phyloP scores from a whole-genome alignment of 2,113 vertebrate genomes.

The Plecotus auritus region DNA sequence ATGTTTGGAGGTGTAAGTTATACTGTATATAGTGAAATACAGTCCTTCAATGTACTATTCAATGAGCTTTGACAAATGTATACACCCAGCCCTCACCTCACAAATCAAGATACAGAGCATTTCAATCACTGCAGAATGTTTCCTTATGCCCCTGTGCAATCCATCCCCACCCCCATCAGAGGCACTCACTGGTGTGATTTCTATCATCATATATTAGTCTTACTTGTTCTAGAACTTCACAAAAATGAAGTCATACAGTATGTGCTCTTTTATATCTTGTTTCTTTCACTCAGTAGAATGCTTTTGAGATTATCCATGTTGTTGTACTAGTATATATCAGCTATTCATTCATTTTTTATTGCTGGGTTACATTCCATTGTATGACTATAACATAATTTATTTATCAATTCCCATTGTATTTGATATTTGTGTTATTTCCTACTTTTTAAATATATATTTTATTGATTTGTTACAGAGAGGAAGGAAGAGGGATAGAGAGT shows the following conservation, averaged over 20 bases:
- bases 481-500: too few species aligned
- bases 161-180: not conserved
- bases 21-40: not conserved
- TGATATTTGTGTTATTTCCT: not conserved
- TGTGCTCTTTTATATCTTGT: not conserved
- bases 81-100: not conserved
- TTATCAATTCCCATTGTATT: not conserved
- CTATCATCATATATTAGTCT: not conserved
- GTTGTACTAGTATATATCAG: not conserved
- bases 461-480: too few species aligned
- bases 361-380: not conserved
- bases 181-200: conserved; percentile 28
- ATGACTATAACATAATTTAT: not conserved
- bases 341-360: conserved; percentile 25
- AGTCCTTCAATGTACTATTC: not conserved
- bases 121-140: not conserved
- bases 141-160: not conserved
- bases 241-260: not conserved
- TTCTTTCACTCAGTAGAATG: not conserved
- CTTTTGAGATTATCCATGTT: not conserved
- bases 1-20: conserved; percentile 32
- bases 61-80: not conserved
- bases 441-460: too few species aligned
- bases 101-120: conserved; percentile 21
- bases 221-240: conserved; percentile 7